These are phyloP conservation scores for Diorhabda sublineata DNA, from an alignment of 1,140 invertebrate species.

Conservation along the genomic window DNA sequence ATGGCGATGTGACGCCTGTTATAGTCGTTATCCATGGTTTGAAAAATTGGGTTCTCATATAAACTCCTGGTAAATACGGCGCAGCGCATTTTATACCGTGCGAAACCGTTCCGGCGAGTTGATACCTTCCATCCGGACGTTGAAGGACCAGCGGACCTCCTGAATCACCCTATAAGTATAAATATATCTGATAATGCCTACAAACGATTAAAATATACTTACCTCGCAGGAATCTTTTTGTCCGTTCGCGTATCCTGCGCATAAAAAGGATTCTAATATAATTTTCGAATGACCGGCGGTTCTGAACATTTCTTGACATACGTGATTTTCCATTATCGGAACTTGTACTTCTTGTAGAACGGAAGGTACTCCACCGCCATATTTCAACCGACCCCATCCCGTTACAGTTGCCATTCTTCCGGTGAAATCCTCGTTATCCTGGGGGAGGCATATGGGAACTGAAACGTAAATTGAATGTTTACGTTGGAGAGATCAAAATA, in stretches of 20 bases:
- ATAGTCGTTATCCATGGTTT: slow-evolving; percentile 85
- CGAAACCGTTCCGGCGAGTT: slow-evolving; percentile 88
- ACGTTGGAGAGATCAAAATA: too few species aligned
- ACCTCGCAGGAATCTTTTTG: slow-evolving; percentile 94
- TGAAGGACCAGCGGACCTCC: slow-evolving; percentile 87
- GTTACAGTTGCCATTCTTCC: slow-evolving; percentile 80
- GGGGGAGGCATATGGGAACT: slow-evolving; percentile 90
- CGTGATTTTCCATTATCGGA: slow-evolving; percentile 84
- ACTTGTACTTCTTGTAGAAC: slow-evolving; percentile 88
- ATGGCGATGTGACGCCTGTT: slow-evolving; percentile 59
- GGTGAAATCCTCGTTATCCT: slow-evolving; percentile 74
- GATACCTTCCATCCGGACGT: slow-evolving; percentile 78
- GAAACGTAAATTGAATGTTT: slow-evolving; percentile 28
- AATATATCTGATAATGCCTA: not conserved
- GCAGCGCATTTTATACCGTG: slow-evolving; percentile 94
- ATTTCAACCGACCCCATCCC: slow-evolving; percentile 64
- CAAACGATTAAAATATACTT: slow-evolving; percentile 23
- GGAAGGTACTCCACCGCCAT: slow-evolving; percentile 81
- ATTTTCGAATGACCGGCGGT: slow-evolving; percentile 83
- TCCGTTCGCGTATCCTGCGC: slow-evolving; percentile 88
- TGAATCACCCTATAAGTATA: slow-evolving; percentile 75
- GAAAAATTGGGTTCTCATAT: slow-evolving; percentile 88
- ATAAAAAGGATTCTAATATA: slow-evolving; percentile 86
- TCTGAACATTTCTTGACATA: slow-evolving; percentile 92
- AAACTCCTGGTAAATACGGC: slow-evolving; percentile 83